Base-by-base conservation (phyloP, 1,140 invertebrate genomes). In the Bombus soroeensis region DNA sequence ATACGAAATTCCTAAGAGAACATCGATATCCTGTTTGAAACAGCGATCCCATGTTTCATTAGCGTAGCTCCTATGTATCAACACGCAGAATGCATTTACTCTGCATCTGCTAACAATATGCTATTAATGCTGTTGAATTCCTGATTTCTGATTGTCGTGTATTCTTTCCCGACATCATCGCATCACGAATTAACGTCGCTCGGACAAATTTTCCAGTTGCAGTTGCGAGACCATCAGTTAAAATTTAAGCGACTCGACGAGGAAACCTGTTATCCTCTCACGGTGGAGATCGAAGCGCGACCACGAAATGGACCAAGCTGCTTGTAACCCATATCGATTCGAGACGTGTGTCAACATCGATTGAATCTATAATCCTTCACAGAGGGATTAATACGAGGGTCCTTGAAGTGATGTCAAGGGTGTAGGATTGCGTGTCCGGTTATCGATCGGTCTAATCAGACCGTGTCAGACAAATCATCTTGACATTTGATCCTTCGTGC, bases 381-480 rank as follows among this genome's bases (percentile, higher is more conserved):
- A 6, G 32, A 53, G 53, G 76, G 68, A 79, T 84, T 84, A 84
- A 79, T 72, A 47, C 43, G 37, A 59, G 22, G 75, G 18, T 32
- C 83, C 53, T 84, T 53, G 53, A 13, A 39, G 28, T 15, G 78
- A 81, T 41, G 71, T 81, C 41, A 92, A 84, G 90, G 88, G 84
- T 90, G 81, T 88, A 86, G 89, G 77, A 88, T 92, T 89, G 87
- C 89, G 57, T 86, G 89, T 90, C 85, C 86, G 81, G 68, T 57
- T 89, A 89, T 92, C 90, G 76, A 68, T 88, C 68, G 25, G 8
- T 25, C 59, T 84, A 84, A 85, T 78, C 75, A 62, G 83, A 70
- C 70, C 76, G 86, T 78, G 83, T 62, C 64, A 34, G 75, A 75
- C 70, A 75, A 85, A 85, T 87, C 83, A 57, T 74, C 83, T 32